Evolutionary conservation across 2,113 vertebrate species (phyloP), one percentile per base, ranked within the genome.

Genomic region (Peromyscus californicus): DNA sequence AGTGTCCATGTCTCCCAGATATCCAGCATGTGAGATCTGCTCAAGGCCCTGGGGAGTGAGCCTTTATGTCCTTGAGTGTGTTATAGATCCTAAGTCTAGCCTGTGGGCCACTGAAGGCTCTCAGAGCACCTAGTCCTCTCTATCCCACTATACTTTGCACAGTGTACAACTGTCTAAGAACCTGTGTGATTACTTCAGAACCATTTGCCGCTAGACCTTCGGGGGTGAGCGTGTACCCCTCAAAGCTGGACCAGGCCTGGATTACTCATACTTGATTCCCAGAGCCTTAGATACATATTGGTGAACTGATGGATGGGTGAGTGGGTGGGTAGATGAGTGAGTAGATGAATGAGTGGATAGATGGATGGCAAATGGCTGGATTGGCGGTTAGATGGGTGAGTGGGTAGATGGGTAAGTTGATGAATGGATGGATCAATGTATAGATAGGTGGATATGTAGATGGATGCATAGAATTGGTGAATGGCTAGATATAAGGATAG

Each of bases 81-180:
- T 9, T 51, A 75, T 11, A 33, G 24, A 0, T 24, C 85, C 85
- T 10, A 39, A 33, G 11, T 69, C 74, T 5, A 74, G 85, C 29
- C 3, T 2, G 0, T 2, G 6, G 42, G 12, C 39, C 45, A 1
- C 3, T 36, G 15, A 5, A 29, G 4, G 31, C 0, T 83, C 75
- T 33, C 57, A 5, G 90, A 51, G 29, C 26, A 33, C 24, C 59
- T 48, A 11, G 24, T 65, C 31, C 51, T 80, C 54, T 82, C 29
- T 1, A 0, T 42, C 57, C 59, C 36, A 31, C 24, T 7, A 29
- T 69, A 61, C 7, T 39, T 21, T 83, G 17, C 79, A 87, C 13
- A 26, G 45, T 42, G 42, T n/a, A 29, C 33, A 15, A 33, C 33
- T 89, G 21, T 48, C 36, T 5, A 33, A 83, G 15, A 75, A 59